Evolutionary conservation across 2,888 invertebrate genomes (phyloP), one percentile per base, ranked within the genome.

Genomic region (Tineola bisselliella): DNA sequence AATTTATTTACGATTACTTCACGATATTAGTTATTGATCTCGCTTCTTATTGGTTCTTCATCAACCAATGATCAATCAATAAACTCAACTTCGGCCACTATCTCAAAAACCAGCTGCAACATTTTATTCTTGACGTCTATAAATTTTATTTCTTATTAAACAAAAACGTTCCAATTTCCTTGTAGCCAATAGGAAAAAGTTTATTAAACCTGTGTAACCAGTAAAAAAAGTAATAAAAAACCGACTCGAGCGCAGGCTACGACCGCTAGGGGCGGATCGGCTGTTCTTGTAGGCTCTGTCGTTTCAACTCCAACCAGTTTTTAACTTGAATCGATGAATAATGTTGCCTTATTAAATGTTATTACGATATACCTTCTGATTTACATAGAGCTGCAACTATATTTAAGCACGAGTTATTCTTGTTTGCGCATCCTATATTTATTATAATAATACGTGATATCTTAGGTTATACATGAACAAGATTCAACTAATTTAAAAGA

Each of bases 141-240:
- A 84, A 84, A 87, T 86, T 82, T 81, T 75, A 84, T 80, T 78
- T 69, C 65, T 66, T 69, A 68, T 67, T 67, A 62, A 69, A 76
- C 72, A 77, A 79, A 78, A 74, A 74, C 68, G 62, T 61, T 77
- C 73, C 79, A 80, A 81, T 83, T 84, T 79, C 71, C 76, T 76
- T 70, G 69, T 71, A 74, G 75, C 84, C 84, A 84, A 86, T 84
- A 80, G 82, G 79, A 83, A 86, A 84, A 83, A 82, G 80, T 78
- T 82, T 81, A 78, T 79, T 78, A 73, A 66, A 70, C 17, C 33
- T 8, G 15, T 10, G 33, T 64, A 66, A 65, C 68, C 66, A 67
- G 64, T n/a, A 70, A 74, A 79, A 80, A 81, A 80, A 70, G 65
- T 64, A 62, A 64, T 25, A 48, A 81, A 78, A 78, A 73, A 69